Conservation (phyloP, 2,888 invertebrate genomes). For the Lithosia quadra region DNA sequence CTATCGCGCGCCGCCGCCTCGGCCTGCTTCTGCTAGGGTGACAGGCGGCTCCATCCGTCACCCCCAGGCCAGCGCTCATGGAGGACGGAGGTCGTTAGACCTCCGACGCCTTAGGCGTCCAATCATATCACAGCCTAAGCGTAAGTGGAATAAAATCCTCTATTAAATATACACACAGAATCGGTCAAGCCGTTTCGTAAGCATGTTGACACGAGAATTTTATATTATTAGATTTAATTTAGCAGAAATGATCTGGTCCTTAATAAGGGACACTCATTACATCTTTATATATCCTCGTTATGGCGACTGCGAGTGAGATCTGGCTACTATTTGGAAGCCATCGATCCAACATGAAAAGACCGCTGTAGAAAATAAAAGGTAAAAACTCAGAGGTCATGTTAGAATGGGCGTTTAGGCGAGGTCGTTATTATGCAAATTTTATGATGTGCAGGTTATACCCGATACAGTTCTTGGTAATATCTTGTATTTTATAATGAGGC, state of each 20-base stretch:
- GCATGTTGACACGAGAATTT: background rate
- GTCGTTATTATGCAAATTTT: background rate
- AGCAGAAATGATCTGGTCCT: background rate
- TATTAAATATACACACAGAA: no score
- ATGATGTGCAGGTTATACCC: background rate
- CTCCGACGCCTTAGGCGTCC: no score
- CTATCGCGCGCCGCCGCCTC: no score
- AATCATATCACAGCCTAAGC: no score
- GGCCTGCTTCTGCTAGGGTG: no score
- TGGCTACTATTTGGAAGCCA: background rate
- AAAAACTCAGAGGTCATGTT: background rate
- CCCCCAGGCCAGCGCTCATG: no score
- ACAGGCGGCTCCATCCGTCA: no score
- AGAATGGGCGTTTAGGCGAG: background rate
- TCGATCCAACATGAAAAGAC: background rate
- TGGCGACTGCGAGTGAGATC: background rate
- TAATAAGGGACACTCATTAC: background rate
- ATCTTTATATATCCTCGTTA: slow-evolving; percentile 11
- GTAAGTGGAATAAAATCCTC: no score
- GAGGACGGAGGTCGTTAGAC: no score
- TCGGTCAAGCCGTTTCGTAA: no score
- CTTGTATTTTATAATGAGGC: background rate
- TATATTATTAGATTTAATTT: background rate
- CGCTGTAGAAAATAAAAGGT: background rate
- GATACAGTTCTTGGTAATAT: background rate